Conservation (phyloP, 2,113 vertebrate genomes). For the Pseudopodoces humilis region DNA sequence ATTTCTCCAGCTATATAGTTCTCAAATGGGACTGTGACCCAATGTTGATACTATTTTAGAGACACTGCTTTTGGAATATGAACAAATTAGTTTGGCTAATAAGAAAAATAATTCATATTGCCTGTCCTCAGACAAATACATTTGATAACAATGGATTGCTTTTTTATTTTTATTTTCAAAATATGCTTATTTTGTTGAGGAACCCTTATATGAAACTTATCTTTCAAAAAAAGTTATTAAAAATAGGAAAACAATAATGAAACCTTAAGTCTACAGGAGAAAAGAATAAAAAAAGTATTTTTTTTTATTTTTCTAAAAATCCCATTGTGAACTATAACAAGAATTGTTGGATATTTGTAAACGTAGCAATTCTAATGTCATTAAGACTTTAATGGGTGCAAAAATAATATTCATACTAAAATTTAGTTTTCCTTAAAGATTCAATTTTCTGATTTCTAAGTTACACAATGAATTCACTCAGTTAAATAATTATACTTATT, state of each 20-base stretch:
- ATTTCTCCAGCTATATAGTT: neutral
- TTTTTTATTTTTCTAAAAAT: neutral
- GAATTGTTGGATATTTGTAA: neutral
- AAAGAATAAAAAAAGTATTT: accelerated
- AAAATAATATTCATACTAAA: neutral
- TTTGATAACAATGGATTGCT: neutral
- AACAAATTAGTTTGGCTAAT: neutral
- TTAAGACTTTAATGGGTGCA: neutral
- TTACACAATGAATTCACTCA: neutral
- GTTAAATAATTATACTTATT: neutral
- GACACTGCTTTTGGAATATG: neutral
- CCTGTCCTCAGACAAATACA: neutral
- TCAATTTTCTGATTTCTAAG: neutral
- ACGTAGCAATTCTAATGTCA: neutral
- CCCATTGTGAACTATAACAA: accelerated
- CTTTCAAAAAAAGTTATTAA: neutral
- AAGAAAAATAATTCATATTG: neutral
- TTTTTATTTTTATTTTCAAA: neutral
- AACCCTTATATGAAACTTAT: neutral
- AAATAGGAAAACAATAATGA: neutral
- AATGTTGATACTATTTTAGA: neutral
- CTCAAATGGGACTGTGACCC: neutral
- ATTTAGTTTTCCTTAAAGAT: accelerated
- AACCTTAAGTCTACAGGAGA: neutral
- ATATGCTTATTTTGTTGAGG: neutral